Evolutionary conservation across 2,888 invertebrate genomes (phyloP), one percentile per base, ranked within the genome.

Genomic region (Dolichomitus sp.): DNA sequence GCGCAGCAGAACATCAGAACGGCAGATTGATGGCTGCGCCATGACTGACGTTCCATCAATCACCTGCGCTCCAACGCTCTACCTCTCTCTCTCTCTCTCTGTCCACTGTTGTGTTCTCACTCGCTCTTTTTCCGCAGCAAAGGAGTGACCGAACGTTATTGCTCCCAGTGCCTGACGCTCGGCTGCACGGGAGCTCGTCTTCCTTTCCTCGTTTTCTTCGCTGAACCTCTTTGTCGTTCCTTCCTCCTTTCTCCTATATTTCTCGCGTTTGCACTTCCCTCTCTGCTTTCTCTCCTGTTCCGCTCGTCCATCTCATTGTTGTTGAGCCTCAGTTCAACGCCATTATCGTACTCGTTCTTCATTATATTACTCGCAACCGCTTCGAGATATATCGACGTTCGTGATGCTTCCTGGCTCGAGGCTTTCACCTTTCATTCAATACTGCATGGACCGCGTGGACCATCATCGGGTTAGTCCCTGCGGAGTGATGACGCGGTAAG

Each of bases 21-120:
- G 86, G 84, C 90, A 92, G 93, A 93, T 93, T 92, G 93, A 93
- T 93, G 92, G 93, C 92, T 89, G 87, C 87, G 90, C 88, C 92
- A 90, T 92, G 93, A 92, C 92, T 93, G 93, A 93, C 93, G 90
- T 89, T 93, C 93, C 92, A 93, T 93, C 93, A 91, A 93, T 93
- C 93, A 93, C 89, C 89, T 69, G 87, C 84, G 81, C 81, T 86
- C 89, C 63, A 37, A 9, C 37, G 57, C n/a, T 57, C 57, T 4
- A 72, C 57, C 30, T 27, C 66, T 54, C 63, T 66, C 17, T 33
- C 42, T 52, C 68, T 45, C 33, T 14, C 59, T 57, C 68, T 37
- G 23, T 12, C 50, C 27, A 17, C 48, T 69, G 48, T 50, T 72
- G 5, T 61, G 37, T 33, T 57, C 72, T 57, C 33, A 11, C 63